Evolutionary conservation across 1,140 invertebrate genomes (phyloP).

Genomic region (Gyrodactylus salaris): DNA sequence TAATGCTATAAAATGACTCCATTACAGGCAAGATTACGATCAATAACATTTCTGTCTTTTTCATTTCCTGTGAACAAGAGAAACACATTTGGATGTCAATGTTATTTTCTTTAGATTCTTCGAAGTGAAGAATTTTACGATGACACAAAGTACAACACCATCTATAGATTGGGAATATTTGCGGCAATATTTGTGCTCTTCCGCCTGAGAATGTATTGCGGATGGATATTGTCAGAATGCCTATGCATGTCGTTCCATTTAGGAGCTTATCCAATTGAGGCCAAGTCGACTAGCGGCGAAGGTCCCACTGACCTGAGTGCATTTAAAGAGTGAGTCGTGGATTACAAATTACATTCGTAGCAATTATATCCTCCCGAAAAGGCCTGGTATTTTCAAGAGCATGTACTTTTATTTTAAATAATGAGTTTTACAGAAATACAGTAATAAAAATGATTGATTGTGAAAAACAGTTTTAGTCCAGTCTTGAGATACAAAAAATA

Average conservation of each 20-base stretch:
- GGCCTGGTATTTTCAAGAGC: too few species aligned
- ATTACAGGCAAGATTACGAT: not conserved
- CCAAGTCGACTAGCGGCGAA: slow-evolving; percentile 34
- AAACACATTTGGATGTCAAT: not conserved
- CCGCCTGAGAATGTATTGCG: slow-evolving; percentile 50
- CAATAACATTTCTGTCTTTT: not conserved
- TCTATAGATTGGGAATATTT: slow-evolving; percentile 18
- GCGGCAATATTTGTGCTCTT: slow-evolving; percentile 52
- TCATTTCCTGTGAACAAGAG: not conserved
- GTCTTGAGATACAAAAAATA: too few species aligned
- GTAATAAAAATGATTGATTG: too few species aligned
- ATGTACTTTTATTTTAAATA: too few species aligned
- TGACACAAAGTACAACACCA: not conserved
- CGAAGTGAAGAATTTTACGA: not conserved
- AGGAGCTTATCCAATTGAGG: slow-evolving; percentile 45
- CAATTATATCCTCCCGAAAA: too few species aligned
- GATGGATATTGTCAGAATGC: slow-evolving; percentile 52
- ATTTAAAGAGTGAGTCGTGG: slow-evolving; percentile 15
- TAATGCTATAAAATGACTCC: not conserved
- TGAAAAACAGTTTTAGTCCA: too few species aligned
- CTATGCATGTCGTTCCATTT: slow-evolving; percentile 56
- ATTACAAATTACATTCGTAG: not conserved
- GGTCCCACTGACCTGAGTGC: slow-evolving; percentile 33
- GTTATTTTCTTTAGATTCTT: not conserved
- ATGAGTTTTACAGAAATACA: too few species aligned